phyloP scores from a whole-genome alignment of 1,140 invertebrate species.

The Piezodorus guildinii region DNA sequence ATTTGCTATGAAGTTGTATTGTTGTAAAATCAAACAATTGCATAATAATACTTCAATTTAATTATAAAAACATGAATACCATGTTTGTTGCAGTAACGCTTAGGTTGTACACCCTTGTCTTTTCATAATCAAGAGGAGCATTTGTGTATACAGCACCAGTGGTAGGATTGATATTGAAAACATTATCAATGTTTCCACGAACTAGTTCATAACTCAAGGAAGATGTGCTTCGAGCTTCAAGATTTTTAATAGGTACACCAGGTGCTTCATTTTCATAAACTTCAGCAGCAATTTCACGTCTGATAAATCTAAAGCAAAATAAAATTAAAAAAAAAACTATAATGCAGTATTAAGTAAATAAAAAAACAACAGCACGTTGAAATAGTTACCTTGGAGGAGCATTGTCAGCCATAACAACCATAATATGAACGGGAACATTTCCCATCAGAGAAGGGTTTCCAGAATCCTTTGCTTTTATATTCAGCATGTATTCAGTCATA shows the following conservation, averaged over 20 bases:
- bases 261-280: conserved; percentile 71
- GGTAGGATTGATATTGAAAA: conserved; percentile 72
- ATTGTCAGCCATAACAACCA: conserved; percentile 78
- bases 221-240: conserved; percentile 66
- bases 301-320: conserved; percentile 41
- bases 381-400: conserved; percentile 55
- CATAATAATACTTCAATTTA: too few species aligned
- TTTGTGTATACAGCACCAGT: conserved; percentile 68
- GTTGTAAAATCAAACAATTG: not conserved
- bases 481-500: conserved; percentile 63
- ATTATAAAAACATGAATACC: not conserved
- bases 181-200: conserved; percentile 58
- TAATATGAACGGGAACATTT: conserved; percentile 71
- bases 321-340: too few species aligned
- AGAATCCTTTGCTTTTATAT: conserved; percentile 69
- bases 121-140: conserved; percentile 67
- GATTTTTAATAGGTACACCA: conserved; percentile 62
- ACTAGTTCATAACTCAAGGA: conserved; percentile 71
- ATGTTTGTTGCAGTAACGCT: conserved; percentile 70
- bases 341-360: not conserved
- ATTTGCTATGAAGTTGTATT: not conserved
- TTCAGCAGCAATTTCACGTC: conserved; percentile 55
- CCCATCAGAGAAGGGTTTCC: conserved; percentile 60
- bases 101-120: conserved; percentile 63
- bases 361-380: conserved; percentile 4